Evolutionary conservation across 1,140 invertebrate genomes (phyloP).

Genomic region (Drosophila teissieri): DNA sequence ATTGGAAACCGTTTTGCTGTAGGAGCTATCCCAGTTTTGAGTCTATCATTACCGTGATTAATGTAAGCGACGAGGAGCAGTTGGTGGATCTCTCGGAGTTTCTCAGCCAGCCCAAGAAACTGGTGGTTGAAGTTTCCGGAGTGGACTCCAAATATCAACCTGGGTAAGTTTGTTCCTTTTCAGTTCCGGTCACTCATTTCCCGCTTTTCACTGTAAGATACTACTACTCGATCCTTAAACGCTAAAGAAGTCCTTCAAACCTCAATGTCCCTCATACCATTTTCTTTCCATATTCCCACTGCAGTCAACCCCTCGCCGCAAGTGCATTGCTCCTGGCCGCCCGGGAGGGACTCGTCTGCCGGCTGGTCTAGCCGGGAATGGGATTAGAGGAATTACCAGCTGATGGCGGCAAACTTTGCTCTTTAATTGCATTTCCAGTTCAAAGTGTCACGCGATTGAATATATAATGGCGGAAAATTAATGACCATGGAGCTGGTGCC

Average conservation of each 20-base stretch:
- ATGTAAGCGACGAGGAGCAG: slow-evolving; percentile 83
- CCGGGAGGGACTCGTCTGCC: slow-evolving; percentile 67
- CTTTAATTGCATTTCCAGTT: slow-evolving; percentile 63
- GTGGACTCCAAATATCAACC: slow-evolving; percentile 81
- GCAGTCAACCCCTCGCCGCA: slow-evolving; percentile 63
- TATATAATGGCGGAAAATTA: slow-evolving; percentile 58
- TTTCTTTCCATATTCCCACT: slow-evolving; percentile 29
- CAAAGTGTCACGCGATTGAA: slow-evolving; percentile 51
- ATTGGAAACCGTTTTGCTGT: slow-evolving; percentile 18
- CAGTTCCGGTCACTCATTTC: background rate
- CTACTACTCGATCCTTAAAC: too few species aligned
- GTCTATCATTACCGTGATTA: slow-evolving; percentile 85
- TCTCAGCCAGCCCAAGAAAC: slow-evolving; percentile 67
- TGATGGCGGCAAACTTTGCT: slow-evolving; percentile 36
- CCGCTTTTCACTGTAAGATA: slow-evolving; percentile 6
- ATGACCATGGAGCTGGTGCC: slow-evolving; percentile 42
- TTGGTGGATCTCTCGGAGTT: slow-evolving; percentile 83
- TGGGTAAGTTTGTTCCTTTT: slow-evolving; percentile 82
- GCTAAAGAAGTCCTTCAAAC: background rate
- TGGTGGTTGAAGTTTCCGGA: slow-evolving; percentile 85
- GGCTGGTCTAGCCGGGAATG: slow-evolving; percentile 45
- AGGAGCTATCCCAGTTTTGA: slow-evolving; percentile 81
- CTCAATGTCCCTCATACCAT: background rate
- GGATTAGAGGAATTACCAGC: slow-evolving; percentile 39
- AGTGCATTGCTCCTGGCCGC: slow-evolving; percentile 53